These are phyloP conservation scores for Melipona quadrifasciata DNA, from an alignment of 1,140 invertebrate species.

Conservation along the genomic window DNA sequence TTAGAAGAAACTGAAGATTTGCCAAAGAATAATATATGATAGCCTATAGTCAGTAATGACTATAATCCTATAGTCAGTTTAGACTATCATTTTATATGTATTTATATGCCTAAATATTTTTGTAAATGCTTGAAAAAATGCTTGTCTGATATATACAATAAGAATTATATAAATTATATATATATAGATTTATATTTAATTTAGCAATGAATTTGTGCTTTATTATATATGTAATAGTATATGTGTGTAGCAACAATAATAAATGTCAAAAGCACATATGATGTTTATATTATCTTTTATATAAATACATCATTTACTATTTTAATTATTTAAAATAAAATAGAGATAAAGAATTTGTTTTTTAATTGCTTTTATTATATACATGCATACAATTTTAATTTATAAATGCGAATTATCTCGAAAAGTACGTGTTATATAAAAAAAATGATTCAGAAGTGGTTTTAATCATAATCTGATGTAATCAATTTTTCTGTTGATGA, in stretches of 20 bases:
- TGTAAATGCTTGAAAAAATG: not conserved
- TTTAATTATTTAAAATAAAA: not conserved
- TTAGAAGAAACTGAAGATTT: not conserved
- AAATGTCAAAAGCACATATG: not conserved
- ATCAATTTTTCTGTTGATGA: no score
- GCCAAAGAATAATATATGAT: slow-evolving; percentile 12
- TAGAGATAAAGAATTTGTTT: not conserved
- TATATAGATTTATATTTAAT: not conserved
- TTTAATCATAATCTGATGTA: no score
- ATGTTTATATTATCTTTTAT: not conserved
- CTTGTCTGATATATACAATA: not conserved
- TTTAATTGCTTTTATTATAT: not conserved
- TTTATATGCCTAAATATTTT: slow-evolving; percentile 9
- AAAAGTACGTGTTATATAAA: no score
- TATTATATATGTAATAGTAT: not conserved
- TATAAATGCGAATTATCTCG: no score
- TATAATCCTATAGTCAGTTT: no score
- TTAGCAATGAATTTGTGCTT: not conserved
- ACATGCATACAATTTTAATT: not conserved
- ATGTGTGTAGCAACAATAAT: not conserved
- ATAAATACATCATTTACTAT: not conserved
- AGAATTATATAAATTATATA: not conserved
- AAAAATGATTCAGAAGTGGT: no score
- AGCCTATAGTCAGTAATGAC: no score
- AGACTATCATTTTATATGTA: not conserved